phyloP scores from a whole-genome alignment of 64 coral and sea anemone genomes.

The Pocillopora damicornis region DNA sequence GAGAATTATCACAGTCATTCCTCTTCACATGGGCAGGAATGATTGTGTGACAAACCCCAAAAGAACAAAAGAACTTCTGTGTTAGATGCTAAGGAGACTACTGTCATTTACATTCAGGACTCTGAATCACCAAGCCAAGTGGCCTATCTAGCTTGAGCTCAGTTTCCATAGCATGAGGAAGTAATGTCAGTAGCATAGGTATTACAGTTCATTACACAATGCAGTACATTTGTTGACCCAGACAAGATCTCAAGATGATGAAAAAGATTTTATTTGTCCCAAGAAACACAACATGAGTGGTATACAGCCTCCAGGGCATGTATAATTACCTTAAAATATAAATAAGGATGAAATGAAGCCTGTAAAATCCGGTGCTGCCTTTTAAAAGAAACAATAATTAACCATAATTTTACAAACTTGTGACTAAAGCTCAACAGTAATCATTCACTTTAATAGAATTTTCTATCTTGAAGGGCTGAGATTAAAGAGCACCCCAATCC shows the following conservation, averaged over 20 bases:
- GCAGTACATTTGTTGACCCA: no score
- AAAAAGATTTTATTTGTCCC: slow-evolving; percentile 30
- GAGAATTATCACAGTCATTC: no score
- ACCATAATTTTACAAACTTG: slow-evolving; percentile 2
- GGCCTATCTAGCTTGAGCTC: no score
- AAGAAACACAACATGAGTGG: slow-evolving; percentile 25
- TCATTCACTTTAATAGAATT: slow-evolving; percentile 17
- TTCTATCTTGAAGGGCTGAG: neutral
- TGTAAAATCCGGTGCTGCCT: slow-evolving; percentile 24
- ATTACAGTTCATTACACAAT: no score
- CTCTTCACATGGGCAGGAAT: no score
- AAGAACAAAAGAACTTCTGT: no score
- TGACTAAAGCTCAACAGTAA: slow-evolving; percentile 1
- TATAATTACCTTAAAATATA: slow-evolving; percentile 31
- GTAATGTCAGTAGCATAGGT: no score
- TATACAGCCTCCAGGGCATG: slow-evolving; percentile 40
- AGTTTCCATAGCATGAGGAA: no score
- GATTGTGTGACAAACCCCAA: no score
- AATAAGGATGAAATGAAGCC: slow-evolving; percentile 22
- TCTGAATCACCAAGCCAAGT: no score
- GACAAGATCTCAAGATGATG: neutral
- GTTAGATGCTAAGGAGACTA: no score
- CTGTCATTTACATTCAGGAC: no score
- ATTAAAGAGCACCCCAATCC: neutral
- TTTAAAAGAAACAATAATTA: neutral